These are phyloP conservation scores for Parotocinclus haroldoi DNA, from an alignment of 2,797 vertebrate species.

Conservation along the genomic window DNA sequence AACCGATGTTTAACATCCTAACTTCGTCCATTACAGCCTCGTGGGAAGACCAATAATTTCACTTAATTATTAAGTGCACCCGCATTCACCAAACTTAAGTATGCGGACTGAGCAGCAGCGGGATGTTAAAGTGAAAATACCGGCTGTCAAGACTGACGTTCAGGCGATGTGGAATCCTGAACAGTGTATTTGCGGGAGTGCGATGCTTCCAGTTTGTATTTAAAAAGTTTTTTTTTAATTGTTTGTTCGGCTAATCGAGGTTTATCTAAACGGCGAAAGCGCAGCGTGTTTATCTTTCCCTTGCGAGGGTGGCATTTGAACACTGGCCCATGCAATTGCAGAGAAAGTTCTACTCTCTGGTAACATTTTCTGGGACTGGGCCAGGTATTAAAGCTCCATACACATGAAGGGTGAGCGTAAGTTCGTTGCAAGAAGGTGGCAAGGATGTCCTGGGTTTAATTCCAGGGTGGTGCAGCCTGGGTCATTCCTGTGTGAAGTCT, in stretches of 20 bases:
- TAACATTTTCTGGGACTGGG: too few relatives aligned
- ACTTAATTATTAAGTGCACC: not conserved
- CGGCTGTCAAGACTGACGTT: not conserved
- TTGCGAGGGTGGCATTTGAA: not conserved
- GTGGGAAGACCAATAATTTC: not conserved
- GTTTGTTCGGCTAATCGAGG: too few relatives aligned
- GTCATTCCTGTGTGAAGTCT: too few relatives aligned
- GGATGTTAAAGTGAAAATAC: conserved; percentile 1
- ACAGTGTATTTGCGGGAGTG: too few relatives aligned
- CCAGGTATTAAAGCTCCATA: too few relatives aligned
- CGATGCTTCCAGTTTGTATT: too few relatives aligned
- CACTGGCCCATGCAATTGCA: conserved; percentile 8
- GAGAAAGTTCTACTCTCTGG: not conserved
- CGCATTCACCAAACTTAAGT: conserved; percentile 1
- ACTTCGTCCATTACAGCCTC: not conserved
- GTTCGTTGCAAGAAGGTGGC: too few relatives aligned
- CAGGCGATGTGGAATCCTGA: not conserved
- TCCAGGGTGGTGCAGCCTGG: too few relatives aligned
- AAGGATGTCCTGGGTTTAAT: too few relatives aligned
- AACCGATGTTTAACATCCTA: not conserved
- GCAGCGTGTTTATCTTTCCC: not conserved
- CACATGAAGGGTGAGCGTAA: too few relatives aligned
- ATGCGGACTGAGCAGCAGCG: not conserved
- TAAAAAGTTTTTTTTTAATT: not conserved
- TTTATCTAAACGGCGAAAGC: not conserved